Evolutionary conservation across 2,113 vertebrate species (phyloP), one percentile per base, ranked within the genome.

Genomic region (Rhinolophus ferrumequinum): DNA sequence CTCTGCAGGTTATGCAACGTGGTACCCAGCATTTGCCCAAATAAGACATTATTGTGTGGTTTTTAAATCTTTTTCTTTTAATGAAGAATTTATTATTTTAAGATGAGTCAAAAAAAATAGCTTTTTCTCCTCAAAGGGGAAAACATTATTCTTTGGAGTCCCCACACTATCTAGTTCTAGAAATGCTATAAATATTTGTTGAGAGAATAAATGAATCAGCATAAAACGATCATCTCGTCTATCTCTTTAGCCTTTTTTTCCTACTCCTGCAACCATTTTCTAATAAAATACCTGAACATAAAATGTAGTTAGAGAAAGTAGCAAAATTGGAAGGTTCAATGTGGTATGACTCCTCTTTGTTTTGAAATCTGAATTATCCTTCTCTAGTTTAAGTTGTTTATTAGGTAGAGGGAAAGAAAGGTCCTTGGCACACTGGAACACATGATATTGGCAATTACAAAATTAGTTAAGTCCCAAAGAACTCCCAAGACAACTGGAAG

Each of bases 361-460:
- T 87, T 86, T 60, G 54, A 96, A 87, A 85, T 60, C 22, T 77
- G 58, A 93, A 47, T 81, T 82, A 56, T 75, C 26, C 30, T 76
- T 86, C 47, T 73, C 62, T 72, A 22, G 28, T 67, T 64, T 90
- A 73, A 69, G 21, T 35, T 33, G 3, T 41, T 92, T 84, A 91
- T 14, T 18, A 12, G 19, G 14, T 38, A 15, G 14, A 83, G 10
- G 24, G 11, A 16, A 21, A 80, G 28, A 88, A 88, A 62, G 18
- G 4, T 85, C 33, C 54, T 79, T 56, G 66, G 72, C n/a, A 76
- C 64, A 73, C 5, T 64, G 30, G 38, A 87, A 76, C 64, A 67
- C 12, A 28, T 35, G 16, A 16, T 91, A 75, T 89, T 73, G 82
- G 77, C 80, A 94, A 94, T 94, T 82, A 94, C 56, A 72, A 95